phyloP scores from a whole-genome alignment of 2,113 vertebrate species.

The Oreochromis niloticus region DNA sequence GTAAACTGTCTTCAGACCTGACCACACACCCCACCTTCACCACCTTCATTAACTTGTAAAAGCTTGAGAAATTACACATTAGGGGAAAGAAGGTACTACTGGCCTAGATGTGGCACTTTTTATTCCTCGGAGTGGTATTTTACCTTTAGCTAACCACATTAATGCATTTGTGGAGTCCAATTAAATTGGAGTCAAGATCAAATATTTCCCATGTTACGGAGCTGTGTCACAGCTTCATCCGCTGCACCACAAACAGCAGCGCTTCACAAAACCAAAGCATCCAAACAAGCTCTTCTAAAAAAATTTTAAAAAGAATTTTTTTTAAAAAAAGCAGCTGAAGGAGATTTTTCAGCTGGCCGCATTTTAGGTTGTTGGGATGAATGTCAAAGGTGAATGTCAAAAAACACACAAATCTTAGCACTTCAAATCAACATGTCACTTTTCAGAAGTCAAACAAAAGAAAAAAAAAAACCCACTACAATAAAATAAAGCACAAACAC shows the following conservation, averaged over 20 bases:
- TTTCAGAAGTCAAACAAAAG: conserved; percentile 21
- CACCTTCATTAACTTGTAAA: neutral
- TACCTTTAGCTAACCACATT: neutral
- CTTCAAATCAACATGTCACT: conserved; percentile 20
- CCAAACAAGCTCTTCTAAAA: neutral
- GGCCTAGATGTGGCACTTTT: neutral
- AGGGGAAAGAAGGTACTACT: neutral
- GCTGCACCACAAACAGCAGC: neutral
- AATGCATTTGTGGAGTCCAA: neutral
- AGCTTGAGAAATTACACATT: neutral
- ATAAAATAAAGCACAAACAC: conserved; percentile 20
- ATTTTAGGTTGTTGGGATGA: neutral
- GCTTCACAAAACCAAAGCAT: conserved; percentile 25
- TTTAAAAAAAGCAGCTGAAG: neutral
- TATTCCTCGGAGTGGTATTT: neutral
- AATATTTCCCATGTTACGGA: neutral
- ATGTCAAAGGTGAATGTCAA: neutral
- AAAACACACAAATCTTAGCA: conserved; percentile 4
- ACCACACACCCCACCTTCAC: neutral
- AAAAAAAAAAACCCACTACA: neutral
- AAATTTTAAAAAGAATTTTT: neutral
- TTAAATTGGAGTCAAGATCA: neutral
- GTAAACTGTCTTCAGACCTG: neutral
- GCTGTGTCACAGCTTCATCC: neutral
- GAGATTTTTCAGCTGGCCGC: neutral